Percentiles rank a stretch among this genome's conserved stretches.
Evolutionary conservation across 2,797 vertebrate species (phyloP).

Genomic region (Babyrousa celebensis): DNA sequence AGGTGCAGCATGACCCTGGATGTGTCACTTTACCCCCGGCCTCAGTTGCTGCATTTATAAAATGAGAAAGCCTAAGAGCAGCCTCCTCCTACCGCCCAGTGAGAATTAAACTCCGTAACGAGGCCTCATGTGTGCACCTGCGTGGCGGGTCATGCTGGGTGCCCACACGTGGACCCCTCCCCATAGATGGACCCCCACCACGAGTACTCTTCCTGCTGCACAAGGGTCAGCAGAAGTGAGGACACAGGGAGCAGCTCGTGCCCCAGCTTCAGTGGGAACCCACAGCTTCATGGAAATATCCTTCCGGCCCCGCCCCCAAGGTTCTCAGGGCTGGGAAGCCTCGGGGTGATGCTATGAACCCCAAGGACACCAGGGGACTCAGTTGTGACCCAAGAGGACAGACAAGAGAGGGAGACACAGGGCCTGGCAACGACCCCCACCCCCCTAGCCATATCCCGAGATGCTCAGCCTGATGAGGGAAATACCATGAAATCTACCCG

Average conservation of each 20-base stretch:
- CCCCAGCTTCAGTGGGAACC: background rate
- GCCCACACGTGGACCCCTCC: too few relatives aligned
- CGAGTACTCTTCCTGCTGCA: background rate
- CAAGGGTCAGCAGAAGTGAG: background rate
- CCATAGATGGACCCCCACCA: background rate
- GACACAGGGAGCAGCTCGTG: background rate
- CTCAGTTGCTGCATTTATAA: background rate
- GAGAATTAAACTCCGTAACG: accelerated
- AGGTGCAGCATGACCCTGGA: background rate
- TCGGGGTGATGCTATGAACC: background rate
- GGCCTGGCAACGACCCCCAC: background rate
- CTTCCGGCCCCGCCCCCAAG: accelerated
- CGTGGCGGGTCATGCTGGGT: too few relatives aligned
- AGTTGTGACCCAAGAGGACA: too few relatives aligned
- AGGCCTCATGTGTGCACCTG: accelerated
- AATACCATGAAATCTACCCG: background rate
- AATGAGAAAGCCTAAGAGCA: background rate
- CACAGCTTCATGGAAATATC: accelerated
- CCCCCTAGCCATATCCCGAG: background rate
- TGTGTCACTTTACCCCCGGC: accelerated
- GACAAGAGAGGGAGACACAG: background rate
- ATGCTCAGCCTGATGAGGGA: background rate
- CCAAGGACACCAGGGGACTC: accelerated
- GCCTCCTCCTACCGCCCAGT: background rate
- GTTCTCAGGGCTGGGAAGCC: background rate